Conservation (phyloP, 2,113 vertebrate species). For the Rhinogobius similis region DNA sequence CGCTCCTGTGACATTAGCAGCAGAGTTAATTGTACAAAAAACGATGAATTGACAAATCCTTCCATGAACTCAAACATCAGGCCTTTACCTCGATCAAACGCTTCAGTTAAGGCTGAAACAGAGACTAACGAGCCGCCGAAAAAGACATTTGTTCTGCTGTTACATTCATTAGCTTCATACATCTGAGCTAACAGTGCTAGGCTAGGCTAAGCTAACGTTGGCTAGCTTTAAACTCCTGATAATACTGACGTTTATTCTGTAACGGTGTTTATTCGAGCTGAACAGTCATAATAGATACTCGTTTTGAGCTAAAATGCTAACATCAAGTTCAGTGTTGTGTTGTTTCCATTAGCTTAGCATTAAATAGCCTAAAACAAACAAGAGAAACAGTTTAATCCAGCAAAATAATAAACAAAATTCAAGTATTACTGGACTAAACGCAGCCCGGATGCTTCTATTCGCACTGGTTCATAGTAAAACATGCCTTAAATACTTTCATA, state of each 20-base stretch:
- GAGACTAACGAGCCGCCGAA: no score
- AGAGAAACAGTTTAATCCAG: not conserved
- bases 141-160: constrained; percentile 3
- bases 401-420: not conserved
- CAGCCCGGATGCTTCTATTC: not conserved
- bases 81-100: not conserved
- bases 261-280: not conserved
- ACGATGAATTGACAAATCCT: no score
- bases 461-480: not conserved
- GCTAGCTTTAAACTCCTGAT: not conserved
- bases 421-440: not conserved
- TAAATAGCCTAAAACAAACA: not conserved
- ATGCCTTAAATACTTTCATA: not conserved
- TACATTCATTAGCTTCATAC: constrained; percentile 3
- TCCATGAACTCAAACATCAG: no score
- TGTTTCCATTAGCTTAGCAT: not conserved
- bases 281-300: not conserved
- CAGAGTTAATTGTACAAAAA: no score
- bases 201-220: not conserved
- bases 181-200: not conserved
- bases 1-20: no score
- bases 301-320: not conserved
- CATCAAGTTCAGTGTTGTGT: not conserved
- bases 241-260: not conserved
- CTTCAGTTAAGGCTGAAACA: not conserved